Evolutionary conservation across 2,113 vertebrate genomes (phyloP), one percentile per base, ranked within the genome.

Genomic region (Pygoscelis adeliae): DNA sequence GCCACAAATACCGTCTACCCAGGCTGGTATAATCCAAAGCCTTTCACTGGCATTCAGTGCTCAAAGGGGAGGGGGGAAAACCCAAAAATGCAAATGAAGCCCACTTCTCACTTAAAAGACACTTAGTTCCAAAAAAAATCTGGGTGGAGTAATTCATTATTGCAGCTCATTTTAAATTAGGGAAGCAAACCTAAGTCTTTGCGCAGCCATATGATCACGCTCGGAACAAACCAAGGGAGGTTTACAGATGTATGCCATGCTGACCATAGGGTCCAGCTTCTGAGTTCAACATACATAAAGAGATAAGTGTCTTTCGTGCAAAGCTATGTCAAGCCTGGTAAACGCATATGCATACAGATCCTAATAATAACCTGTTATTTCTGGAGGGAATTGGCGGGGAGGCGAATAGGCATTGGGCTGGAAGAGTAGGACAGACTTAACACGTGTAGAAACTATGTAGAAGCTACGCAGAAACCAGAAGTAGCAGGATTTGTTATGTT

Each of bases 301-400:
- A 88, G 49, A 83, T 23, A 79, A 76, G 69, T 1, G 0, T 32
- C 50, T 50, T 78, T 1, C 1, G 22, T 55, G 29, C 36, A 93
- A 87, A 78, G 50, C 29, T 50, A 2, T 10, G 27, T 50, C 67
- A 94, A 61, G 58, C 34, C 83, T 66, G 74, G 42, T 42, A 86
- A 77, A 77, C 1, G 12, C 29, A 59, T 11, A 73, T 23, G 32
- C 25, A 22, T n/a, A 62, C 21, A 72, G 61, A 84, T 40, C 46
- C 63, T 76, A 83, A 77, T 58, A 88, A 84, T 76, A 90, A 59
- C 23, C 34, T 70, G 25, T 38, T 71, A 90, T 81, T 94, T 89
- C 83, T 87, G 56, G 42, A 74, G n/a, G 56, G 38, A 90, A 71
- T 1, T 25, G 13, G 15, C 13, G 36, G 9, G 42, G 42, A 14